Evolutionary conservation across 2,888 invertebrate genomes (phyloP).

Genomic region (Drosophila borealis): DNA sequence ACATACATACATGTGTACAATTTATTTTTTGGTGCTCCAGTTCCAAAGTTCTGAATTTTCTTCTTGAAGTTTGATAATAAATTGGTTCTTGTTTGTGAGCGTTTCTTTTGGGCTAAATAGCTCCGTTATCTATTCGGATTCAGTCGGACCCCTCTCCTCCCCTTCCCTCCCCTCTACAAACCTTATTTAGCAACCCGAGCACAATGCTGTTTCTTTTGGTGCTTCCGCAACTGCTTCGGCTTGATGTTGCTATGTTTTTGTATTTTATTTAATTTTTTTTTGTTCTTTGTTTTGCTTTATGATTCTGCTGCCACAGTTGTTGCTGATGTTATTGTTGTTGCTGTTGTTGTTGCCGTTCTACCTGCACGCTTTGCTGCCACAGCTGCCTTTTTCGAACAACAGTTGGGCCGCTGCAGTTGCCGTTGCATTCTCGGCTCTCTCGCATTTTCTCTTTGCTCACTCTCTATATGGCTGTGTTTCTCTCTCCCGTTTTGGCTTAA

Average conservation of each 20-base stretch:
- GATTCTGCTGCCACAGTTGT: neutral
- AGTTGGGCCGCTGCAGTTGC: too few relatives aligned
- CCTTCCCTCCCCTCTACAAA: neutral
- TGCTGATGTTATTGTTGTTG: slow-evolving; percentile 10
- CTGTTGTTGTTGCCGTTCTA: neutral
- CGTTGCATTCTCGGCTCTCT: too few relatives aligned
- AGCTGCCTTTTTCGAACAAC: too few relatives aligned
- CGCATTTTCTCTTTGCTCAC: neutral
- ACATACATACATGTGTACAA: too few relatives aligned
- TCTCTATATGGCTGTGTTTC: neutral
- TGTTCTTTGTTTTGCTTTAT: slow-evolving; percentile 1
- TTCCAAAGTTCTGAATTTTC: too few relatives aligned
- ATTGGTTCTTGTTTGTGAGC: too few relatives aligned
- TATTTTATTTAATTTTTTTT: too few relatives aligned
- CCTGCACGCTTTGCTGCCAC: slow-evolving; percentile 1
- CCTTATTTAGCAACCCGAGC: neutral
- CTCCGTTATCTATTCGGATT: slow-evolving; percentile 1
- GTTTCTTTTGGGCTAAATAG: neutral
- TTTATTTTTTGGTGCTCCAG: too few relatives aligned
- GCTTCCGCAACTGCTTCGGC: slow-evolving; percentile 6
- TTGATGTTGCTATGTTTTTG: slow-evolving; percentile 3
- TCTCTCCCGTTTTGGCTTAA: neutral
- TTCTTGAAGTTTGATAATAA: too few relatives aligned
- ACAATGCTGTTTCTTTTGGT: slow-evolving; percentile 4
- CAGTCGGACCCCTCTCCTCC: neutral